Base-by-base conservation (phyloP, 23 tunicate genomes). In the Corella eumyota region DNA sequence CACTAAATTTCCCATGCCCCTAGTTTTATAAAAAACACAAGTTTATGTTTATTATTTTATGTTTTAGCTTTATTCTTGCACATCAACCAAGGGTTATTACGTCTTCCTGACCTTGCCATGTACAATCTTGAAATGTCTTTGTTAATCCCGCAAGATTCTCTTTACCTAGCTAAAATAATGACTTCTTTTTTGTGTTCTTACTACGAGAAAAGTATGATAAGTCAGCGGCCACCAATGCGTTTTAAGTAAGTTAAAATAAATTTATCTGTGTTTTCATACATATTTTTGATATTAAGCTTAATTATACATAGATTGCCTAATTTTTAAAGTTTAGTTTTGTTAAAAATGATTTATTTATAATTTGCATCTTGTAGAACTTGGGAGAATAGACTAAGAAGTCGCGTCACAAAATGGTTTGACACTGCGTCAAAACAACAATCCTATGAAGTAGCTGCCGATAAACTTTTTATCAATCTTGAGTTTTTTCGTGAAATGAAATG, bases 131-230 rank as follows among this genome's bases (percentile, higher is more conserved):
- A 83, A 62, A 61, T 79, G 69, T 51, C 81, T 29, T 31, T 83
- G 33, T 61, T 83, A 22, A 61, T 68, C 2, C 92, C 81, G 4
- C 52, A 52, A 35, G 66, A 75, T 60, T 83, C 92, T 11, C 45
- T 74, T 0, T 83, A 74, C 55, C 52, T 83, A 1, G 69, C 81
- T 24, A 74, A 74, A 68, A 56, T 83, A 34, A 83, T 83, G 92
- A 83, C 92, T 15, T 83, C 81, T 4, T 68, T 83, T 38, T 46
- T 83, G 5, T 74, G 92, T 72, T 74, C 81, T 19, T 83, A 83
- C 66, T 79, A 61, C 50, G 92, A 83, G 53, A 36, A 81, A 6
- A 74, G 74, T 33, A 55, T 76, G 25, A 67, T 83, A 6, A 55
- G 25, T n/a, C 76, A 83, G 45, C 34, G 92, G 34, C 66, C 70